Evolutionary conservation across 53 echinoderm and acorn worm species (phyloP), one percentile per base, ranked within the genome.

Genomic region (Actinopyga echinites): DNA sequence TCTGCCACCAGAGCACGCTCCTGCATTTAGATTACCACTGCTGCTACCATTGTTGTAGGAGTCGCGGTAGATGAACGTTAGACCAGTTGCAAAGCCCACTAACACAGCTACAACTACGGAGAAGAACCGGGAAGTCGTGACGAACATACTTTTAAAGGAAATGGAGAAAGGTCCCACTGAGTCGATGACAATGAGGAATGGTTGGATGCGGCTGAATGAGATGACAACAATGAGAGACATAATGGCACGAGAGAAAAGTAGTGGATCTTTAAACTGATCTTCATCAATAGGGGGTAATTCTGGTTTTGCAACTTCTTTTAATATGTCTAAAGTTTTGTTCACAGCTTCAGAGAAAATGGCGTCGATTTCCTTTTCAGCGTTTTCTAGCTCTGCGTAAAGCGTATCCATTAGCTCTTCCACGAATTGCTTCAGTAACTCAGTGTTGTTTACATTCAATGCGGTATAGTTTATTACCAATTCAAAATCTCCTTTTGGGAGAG

Each of bases 111-210:
- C 2, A 23, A 93, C 87, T 20, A 93, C 85, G 40, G 85, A 77
- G 38, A 88, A 83, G 69, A 93, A 93, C 20, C 86, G 86, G 0
- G 63, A 12, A 38, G 89, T 88, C 49, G 88, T 86, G 52, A 53
- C 49, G 53, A 89, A 74, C 94, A 94, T 94, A 62, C 67, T 83
- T 8, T 86, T 84, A 6, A 94, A 69, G 31, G 94, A 94, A 64
- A 94, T 91, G 29, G 89, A 91, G 68, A 94, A 80, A 10, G 91
- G 91, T 13, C 94, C 94, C 19, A 94, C 85, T 24, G 75, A 35
- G 36, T 94, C 94, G 82, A 84, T 89, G 58, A 84, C 83, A 3
- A 90, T 69, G 10, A 91, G 65, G 31, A 82, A 86, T 8, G 86
- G 90, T 68, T 86, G 57, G 75, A 86, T 33, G 11, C 90, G 75